Percentiles rank a stretch among this genome's conserved stretches.
These are phyloP conservation scores for Arge pagana DNA, from an alignment of 2,888 invertebrate species.

Conservation along the genomic window DNA sequence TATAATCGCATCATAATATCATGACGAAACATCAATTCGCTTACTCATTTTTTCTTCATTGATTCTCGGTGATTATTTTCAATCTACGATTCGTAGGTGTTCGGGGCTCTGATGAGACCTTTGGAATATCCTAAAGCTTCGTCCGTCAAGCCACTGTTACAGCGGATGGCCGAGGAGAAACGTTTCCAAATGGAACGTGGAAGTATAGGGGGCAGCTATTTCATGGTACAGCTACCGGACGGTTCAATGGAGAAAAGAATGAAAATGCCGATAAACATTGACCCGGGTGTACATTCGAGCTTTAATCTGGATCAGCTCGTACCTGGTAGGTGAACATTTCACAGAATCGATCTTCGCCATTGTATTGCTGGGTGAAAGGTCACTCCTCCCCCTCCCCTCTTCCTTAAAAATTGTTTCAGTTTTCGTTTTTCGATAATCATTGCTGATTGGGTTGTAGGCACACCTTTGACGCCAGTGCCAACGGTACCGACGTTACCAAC, in stretches of 20 bases:
- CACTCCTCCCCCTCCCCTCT: too few relatives aligned
- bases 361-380: too few relatives aligned
- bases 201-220: conserved; percentile 85
- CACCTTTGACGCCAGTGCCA: conserved; percentile 78
- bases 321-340: conserved; percentile 60
- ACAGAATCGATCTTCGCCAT: not conserved
- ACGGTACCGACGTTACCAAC: conserved; percentile 87
- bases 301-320: conserved; percentile 84
- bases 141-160: conserved; percentile 81
- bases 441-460: conserved; percentile 58
- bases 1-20: too few relatives aligned
- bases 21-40: too few relatives aligned
- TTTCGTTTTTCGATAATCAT: not conserved
- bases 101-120: conserved; percentile 83
- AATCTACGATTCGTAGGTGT: too few relatives aligned
- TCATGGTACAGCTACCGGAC: conserved; percentile 85
- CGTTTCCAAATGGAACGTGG: conserved; percentile 88
- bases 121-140: conserved; percentile 76
- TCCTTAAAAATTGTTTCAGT: conserved; percentile 43
- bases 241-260: conserved; percentile 88
- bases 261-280: conserved; percentile 89
- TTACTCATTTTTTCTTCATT: too few relatives aligned
- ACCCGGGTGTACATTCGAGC: conserved; percentile 93
- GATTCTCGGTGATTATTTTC: too few relatives aligned
- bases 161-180: conserved; percentile 92